These are phyloP conservation scores for Rostratula benghalensis DNA, from an alignment of 2,113 vertebrate species.

Conservation along the genomic window DNA sequence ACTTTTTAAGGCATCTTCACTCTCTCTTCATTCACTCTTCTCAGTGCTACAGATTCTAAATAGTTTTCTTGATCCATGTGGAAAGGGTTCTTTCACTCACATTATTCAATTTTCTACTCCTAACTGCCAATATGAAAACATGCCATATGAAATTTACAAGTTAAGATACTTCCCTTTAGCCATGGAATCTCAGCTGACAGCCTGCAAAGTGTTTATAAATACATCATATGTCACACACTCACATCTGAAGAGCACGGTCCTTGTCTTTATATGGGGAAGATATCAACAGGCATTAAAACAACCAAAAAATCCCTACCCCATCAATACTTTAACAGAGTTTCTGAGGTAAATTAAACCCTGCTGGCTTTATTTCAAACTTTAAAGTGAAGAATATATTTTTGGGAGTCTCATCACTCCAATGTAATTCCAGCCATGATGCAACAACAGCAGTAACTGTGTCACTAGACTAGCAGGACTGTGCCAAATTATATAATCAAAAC, in stretches of 20 bases:
- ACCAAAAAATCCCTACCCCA: background rate
- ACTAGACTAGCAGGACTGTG: background rate
- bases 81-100: background rate
- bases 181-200: background rate
- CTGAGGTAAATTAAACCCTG: background rate
- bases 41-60: background rate
- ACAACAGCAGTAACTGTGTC: background rate
- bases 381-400: constrained; percentile 1
- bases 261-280: background rate
- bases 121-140: background rate
- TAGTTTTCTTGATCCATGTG: background rate
- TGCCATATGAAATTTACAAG: background rate
- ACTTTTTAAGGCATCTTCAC: background rate
- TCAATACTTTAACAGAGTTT: background rate
- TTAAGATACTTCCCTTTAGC: background rate
- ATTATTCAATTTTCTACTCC: background rate
- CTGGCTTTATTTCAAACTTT: background rate
- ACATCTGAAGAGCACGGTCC: background rate
- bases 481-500: background rate
- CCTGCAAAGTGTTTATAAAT: background rate
- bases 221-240: background rate
- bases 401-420: background rate
- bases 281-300: background rate
- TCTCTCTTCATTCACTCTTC: background rate
- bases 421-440: background rate